Evolutionary conservation across 2,797 vertebrate species (phyloP), one percentile per base, ranked within the genome.

Genomic region (Neomorphus geoffroyi): DNA sequence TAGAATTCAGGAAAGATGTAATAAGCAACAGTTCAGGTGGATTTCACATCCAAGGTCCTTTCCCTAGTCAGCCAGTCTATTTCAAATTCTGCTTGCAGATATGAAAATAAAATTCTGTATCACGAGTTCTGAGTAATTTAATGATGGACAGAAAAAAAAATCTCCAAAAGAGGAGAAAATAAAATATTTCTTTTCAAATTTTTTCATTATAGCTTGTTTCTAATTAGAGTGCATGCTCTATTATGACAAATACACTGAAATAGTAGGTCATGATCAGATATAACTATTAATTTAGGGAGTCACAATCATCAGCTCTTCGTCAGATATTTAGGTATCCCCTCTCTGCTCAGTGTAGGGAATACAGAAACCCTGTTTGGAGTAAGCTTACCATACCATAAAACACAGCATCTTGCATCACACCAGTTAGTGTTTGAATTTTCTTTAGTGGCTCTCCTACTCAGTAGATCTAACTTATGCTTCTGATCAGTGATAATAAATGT

Each of bases 31-130:
- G 18, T 48, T 80, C 45, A 79, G 1, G 2, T 53, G 45, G 66
- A 94, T 94, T 91, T 92, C 85, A 64, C 46, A 57, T 28, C 37
- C 15, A 57, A 88, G 26, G 27, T 50, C 27, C 65, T 74, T 70
- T 70, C 28, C 43, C 8, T 37, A 45, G 50, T 13, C n/a, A 77
- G 53, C 18, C 51, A 85, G 19, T 35, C 65, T 32, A 74, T 86
- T 82, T 91, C 75, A 84, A 93, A 74, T 90, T 89, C 53, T 90
- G 39, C 75, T 82, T 91, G 57, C 64, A 82, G 32, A 77, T 65
- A 73, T 19, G 27, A 39, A 75, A 54, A 35, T 7, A 33, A 75
- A 91, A 83, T 73, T 90, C n/a, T 79, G n/a, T 53, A 57, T 32
- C 24, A 13, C 26, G 15, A 86, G 18, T 48, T 15, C 39, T 53